These are phyloP conservation scores for Spea multiplicata DNA, from an alignment of 2,113 vertebrate genomes.

Conservation along the genomic window DNA sequence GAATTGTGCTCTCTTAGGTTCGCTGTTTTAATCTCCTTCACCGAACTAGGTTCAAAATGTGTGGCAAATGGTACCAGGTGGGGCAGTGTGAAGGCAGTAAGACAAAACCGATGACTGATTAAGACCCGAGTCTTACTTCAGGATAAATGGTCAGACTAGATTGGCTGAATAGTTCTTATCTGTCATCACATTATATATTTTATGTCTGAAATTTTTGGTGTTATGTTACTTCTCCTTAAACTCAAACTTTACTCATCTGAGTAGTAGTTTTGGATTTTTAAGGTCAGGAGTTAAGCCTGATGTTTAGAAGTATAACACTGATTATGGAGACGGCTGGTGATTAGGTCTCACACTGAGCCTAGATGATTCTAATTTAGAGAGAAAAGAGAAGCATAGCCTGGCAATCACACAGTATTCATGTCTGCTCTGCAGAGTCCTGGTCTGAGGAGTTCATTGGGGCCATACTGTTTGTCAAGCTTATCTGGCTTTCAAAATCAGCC, in stretches of 20 bases:
- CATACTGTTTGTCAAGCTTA: slow-evolving; percentile 2
- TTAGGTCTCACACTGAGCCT: slow-evolving; percentile 34
- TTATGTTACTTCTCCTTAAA: no score
- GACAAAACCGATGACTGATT: no score
- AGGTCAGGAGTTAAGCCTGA: slow-evolving; percentile 7
- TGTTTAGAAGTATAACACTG: slow-evolving; percentile 15
- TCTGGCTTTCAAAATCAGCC: slow-evolving; percentile 25
- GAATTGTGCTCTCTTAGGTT: no score
- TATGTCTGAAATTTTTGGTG: no score
- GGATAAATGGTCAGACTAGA: no score
- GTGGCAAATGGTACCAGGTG: no score
- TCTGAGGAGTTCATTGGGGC: slow-evolving; percentile 12
- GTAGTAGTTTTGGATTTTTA: slow-evolving; percentile 6
- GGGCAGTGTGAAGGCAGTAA: no score
- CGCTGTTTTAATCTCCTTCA: no score
- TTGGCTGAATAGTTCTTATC: no score
- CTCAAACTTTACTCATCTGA: not conserved
- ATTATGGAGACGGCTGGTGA: slow-evolving; percentile 15
- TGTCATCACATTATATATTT: no score
- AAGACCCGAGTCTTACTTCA: no score
- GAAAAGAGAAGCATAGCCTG: not conserved
- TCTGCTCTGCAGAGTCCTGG: slow-evolving; percentile 8
- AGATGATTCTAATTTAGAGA: slow-evolving; percentile 16
- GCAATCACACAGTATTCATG: slow-evolving; percentile 41
- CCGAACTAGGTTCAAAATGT: no score